A percentile compares a stretch with the other conserved stretches of the same genome.
Conservation (phyloP, 2,888 invertebrate genomes). For the Drosophila bunnanda region DNA sequence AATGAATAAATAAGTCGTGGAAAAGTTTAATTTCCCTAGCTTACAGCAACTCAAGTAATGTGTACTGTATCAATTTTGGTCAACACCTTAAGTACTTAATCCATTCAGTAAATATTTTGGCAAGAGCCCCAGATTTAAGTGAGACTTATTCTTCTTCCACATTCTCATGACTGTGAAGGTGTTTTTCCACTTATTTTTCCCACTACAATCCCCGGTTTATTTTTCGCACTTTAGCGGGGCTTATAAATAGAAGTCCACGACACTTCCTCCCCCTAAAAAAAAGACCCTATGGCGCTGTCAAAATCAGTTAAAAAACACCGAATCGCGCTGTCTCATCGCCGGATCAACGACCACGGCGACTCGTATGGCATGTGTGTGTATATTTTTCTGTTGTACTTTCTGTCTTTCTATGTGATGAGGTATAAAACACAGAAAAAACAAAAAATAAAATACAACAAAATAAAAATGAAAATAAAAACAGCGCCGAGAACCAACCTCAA, state of each 20-base stretch:
- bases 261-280: constrained; percentile 29
- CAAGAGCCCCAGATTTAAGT: not conserved
- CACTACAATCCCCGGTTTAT: constrained; percentile 15
- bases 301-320: constrained; percentile 73
- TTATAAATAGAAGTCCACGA: constrained; percentile 67
- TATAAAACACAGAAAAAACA: constrained; percentile 46
- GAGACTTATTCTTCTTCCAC: constrained; percentile 6
- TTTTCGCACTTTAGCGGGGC: constrained; percentile 37
- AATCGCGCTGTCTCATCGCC: constrained; percentile 59
- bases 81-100: constrained; percentile 26
- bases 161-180: not conserved
- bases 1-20: not conserved
- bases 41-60: not conserved
- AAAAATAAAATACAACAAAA: constrained; percentile 49
- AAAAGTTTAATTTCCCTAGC: constrained; percentile 5
- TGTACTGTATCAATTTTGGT: constrained; percentile 17
- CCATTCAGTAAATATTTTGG: constrained; percentile 33
- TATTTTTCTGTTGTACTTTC: constrained; percentile 38
- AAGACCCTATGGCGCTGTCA: constrained; percentile 55
- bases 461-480: constrained; percentile 40
- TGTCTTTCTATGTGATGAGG: constrained; percentile 78
- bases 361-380: constrained; percentile 65
- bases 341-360: constrained; percentile 75
- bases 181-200: constrained; percentile 7
- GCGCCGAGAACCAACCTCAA: constrained; percentile 52